These are phyloP conservation scores for Exaiptasia diaphana DNA, from an alignment of 64 coral and sea anemone genomes.

Conservation along the genomic window DNA sequence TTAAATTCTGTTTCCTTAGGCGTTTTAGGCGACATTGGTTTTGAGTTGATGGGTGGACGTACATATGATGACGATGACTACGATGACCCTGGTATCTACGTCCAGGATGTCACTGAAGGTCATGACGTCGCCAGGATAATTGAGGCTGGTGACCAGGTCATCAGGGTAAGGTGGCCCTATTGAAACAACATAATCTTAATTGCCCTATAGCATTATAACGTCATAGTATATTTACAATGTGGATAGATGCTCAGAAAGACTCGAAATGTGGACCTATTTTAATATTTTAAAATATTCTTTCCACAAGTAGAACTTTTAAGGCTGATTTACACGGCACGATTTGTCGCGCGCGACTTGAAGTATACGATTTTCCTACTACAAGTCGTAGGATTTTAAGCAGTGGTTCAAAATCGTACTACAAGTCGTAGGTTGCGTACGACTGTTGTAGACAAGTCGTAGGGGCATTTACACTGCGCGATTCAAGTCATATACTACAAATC, in stretches of 20 bases:
- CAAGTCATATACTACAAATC: no score
- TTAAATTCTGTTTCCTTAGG: not conserved
- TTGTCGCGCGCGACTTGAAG: not conserved
- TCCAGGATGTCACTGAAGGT: constrained; percentile 15
- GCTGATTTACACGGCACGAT: not conserved
- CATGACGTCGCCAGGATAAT: not conserved
- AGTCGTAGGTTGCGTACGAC: no score
- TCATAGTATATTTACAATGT: not conserved
- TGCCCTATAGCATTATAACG: not conserved
- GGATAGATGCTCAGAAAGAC: not conserved
- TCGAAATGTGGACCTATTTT: not conserved
- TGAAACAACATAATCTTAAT: not conserved
- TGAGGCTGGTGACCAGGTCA: constrained; percentile 38
- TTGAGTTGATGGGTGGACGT: constrained; percentile 34
- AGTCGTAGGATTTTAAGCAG: not conserved
- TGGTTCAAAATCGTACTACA: not conserved
- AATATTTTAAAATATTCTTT: not conserved
- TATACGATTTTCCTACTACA: not conserved
- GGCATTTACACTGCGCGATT: no score
- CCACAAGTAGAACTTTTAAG: not conserved
- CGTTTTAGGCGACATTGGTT: constrained; percentile 17
- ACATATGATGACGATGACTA: not conserved
- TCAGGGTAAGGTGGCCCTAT: constrained; percentile 1
- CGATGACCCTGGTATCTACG: constrained; percentile 3
- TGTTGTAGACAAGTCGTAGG: no score